phyloP scores from a whole-genome alignment of 2,888 invertebrate genomes.

The Drosophila mulleri region DNA sequence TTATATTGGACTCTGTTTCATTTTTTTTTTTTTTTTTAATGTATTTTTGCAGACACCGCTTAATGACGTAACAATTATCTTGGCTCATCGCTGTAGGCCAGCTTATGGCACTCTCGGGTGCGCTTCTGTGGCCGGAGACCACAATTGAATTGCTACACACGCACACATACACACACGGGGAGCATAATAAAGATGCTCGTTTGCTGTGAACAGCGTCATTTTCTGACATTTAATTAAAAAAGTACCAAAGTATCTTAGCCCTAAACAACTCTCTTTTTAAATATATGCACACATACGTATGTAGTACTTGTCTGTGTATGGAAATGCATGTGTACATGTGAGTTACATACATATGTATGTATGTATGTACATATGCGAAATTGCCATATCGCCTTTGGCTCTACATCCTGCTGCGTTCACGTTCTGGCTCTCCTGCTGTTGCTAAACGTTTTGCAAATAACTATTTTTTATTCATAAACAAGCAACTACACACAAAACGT shows the following conservation, averaged over 20 bases:
- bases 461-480: constrained; percentile 82
- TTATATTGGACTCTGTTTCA: no score
- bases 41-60: constrained; percentile 50
- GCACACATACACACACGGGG: constrained; percentile 24
- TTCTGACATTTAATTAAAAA: constrained; percentile 66
- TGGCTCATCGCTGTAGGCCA: constrained; percentile 61
- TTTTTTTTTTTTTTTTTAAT: not conserved
- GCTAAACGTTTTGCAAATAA: constrained; percentile 81
- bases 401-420: constrained; percentile 28
- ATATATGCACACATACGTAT: not conserved
- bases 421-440: constrained; percentile 47
- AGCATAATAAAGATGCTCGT: constrained; percentile 41
- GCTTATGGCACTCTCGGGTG: constrained; percentile 76
- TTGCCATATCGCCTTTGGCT: constrained; percentile 34
- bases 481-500: constrained; percentile 67
- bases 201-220: constrained; percentile 45
- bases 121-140: constrained; percentile 60
- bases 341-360: not conserved
- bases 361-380: constrained; percentile 8
- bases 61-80: constrained; percentile 82
- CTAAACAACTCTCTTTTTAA: constrained; percentile 24
- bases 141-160: constrained; percentile 70
- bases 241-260: constrained; percentile 35
- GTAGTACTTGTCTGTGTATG: not conserved
- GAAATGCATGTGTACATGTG: no score